Conservation (phyloP, 2,113 vertebrate species). For the Scortum barcoo region DNA sequence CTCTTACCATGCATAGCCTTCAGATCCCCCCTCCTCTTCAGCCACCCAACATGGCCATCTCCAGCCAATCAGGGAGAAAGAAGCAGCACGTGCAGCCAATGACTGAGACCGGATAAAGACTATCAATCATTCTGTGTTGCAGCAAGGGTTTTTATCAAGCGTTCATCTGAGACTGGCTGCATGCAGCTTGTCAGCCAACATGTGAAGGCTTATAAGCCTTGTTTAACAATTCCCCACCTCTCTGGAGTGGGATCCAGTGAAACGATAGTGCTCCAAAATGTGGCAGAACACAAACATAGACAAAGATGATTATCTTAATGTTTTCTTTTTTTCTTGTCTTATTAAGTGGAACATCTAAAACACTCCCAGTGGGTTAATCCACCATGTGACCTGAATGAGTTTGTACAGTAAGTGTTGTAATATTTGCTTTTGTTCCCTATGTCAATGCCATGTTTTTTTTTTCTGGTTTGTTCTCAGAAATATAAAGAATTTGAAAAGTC, state of each 20-base stretch:
- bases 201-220: slow-evolving; percentile 58
- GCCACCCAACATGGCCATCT: slow-evolving; percentile 59
- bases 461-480: slow-evolving; percentile 86
- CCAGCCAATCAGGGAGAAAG: slow-evolving; percentile 69
- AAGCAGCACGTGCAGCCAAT: slow-evolving; percentile 73
- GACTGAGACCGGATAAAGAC: slow-evolving; percentile 70
- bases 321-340: slow-evolving; percentile 5
- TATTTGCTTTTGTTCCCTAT: background rate
- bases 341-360: background rate
- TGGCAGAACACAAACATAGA: background rate
- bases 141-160: slow-evolving; percentile 66
- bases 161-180: slow-evolving; percentile 62
- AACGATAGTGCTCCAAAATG: slow-evolving; percentile 30
- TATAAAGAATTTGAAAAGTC: slow-evolving; percentile 97
- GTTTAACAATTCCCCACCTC: slow-evolving; percentile 59
- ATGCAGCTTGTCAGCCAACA: slow-evolving; percentile 64
- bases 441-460: background rate
- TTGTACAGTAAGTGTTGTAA: background rate
- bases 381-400: background rate
- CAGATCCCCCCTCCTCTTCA: slow-evolving; percentile 33
- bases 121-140: slow-evolving; percentile 72
- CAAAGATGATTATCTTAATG: slow-evolving; percentile 14
- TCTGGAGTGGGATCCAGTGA: background rate
- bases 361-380: slow-evolving; percentile 2
- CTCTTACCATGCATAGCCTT: slow-evolving; percentile 83